Conservation (phyloP, 2,797 vertebrate species). For the Myotis daubentonii region DNA sequence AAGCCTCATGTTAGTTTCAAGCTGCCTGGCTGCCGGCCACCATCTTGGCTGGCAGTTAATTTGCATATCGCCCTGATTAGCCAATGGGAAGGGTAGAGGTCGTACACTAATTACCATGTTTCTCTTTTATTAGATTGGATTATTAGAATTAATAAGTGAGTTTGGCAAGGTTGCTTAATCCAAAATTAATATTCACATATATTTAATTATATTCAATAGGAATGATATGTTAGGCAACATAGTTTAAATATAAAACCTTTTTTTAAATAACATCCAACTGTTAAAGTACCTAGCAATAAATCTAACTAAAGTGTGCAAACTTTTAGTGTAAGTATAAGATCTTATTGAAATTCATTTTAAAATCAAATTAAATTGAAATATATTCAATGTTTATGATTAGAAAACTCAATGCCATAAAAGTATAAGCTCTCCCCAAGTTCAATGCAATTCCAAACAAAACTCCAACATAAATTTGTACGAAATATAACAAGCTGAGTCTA, state of each 20-base stretch:
- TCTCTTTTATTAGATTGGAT: too few relatives aligned
- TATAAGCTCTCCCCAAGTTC: neutral
- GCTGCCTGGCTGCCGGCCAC: too few relatives aligned
- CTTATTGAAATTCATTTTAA: neutral
- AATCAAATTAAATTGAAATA: neutral
- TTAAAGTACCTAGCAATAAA: neutral
- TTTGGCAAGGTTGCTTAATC: neutral
- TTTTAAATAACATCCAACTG: neutral
- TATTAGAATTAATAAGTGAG: neutral
- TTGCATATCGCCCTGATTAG: too few relatives aligned
- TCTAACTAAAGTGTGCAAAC: neutral
- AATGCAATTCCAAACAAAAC: neutral
- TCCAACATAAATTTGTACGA: neutral
- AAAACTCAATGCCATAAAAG: neutral
- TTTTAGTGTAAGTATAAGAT: neutral
- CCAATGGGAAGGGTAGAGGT: too few relatives aligned
- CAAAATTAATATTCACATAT: neutral
- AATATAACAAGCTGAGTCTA: slow-evolving; percentile 13
- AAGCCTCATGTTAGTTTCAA: too few relatives aligned
- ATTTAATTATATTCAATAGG: neutral
- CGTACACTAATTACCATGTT: too few relatives aligned
- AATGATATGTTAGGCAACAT: neutral
- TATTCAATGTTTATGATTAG: neutral
- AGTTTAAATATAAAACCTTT: neutral
- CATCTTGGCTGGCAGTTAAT: too few relatives aligned